phyloP scores from a whole-genome alignment of 2,113 vertebrate genomes.

The Perca fluviatilis region DNA sequence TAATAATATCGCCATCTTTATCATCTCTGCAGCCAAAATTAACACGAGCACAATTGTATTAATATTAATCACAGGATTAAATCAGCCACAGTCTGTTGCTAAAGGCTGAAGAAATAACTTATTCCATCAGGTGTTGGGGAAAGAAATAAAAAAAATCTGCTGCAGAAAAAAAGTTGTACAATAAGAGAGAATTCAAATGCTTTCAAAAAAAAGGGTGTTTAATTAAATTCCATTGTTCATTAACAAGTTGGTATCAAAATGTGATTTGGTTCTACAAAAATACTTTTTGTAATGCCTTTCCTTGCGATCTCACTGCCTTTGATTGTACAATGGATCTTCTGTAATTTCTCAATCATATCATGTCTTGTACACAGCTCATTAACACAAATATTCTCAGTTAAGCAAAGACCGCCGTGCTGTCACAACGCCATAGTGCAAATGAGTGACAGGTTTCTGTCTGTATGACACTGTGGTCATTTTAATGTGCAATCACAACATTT shows the following conservation, averaged over 20 bases:
- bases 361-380: not conserved
- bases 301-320: not conserved
- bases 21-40: constrained; percentile 26
- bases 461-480: not conserved
- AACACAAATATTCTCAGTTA: constrained; percentile 14
- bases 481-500: constrained; percentile 11
- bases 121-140: not conserved
- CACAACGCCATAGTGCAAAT: constrained; percentile 31
- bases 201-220: constrained; percentile 38
- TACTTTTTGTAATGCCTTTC: not conserved
- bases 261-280: constrained; percentile 32
- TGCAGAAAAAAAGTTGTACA: not conserved
- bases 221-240: constrained; percentile 32
- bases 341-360: not conserved
- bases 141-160: not conserved
- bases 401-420: not conserved
- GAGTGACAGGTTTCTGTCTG: not conserved
- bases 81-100: not conserved
- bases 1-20: constrained; percentile 39
- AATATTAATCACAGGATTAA: constrained; percentile 12
- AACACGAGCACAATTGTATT: constrained; percentile 23
- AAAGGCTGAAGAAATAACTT: not conserved
- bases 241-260: constrained; percentile 20
- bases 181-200: not conserved
- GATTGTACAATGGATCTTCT: not conserved